Evolutionary conservation across 2,888 invertebrate genomes (phyloP), one percentile per base, ranked within the genome.

Genomic region (Tortricodes alternella): DNA sequence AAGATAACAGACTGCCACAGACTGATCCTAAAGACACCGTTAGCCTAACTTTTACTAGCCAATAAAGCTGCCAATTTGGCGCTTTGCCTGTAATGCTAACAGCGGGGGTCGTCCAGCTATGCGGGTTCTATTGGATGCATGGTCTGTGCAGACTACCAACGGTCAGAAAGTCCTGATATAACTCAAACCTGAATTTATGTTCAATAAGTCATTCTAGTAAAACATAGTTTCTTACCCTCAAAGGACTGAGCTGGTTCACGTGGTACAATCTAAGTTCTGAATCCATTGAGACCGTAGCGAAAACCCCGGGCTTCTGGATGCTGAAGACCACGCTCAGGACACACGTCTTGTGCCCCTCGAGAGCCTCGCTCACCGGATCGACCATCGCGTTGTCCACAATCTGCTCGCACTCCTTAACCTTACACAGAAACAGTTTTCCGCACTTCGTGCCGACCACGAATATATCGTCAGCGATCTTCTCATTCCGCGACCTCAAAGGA

Each of bases 181-280:
- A 23, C 7, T 23, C 8, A 23, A 3, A 8, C 23, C 8, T 3
- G 23, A 23, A 1, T 5, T 5, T 3, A 1, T 7, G 34, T 15
- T 2, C 7, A 6, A 4, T 18, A 2, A 19, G 4, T 9, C 18
- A 3, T 8, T 2, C 37, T 2, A 18, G 2, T 35, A 21, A 29
- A 38, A 23, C n/a, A n/a, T n/a, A n/a, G n/a, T n/a, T n/a, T n/a
- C n/a, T n/a, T 55, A 86, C 89, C 79, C 83, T 88, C 50, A 90
- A 57, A 2, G 87, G 86, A 46, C 70, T 67, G 0, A 64, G 51
- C 57, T 85, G 86, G 6, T 70, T 72, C 0, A 89, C 71, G 60
- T 85, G 77, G 59, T 86, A 89, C 0, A 90, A 61, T 2, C 85
- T 67, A 19, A 89, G 32, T 62, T 89, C 89, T 0, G 88, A 82